phyloP scores from a whole-genome alignment of 2,113 vertebrate species.

The Choloepus hoffmanni region DNA sequence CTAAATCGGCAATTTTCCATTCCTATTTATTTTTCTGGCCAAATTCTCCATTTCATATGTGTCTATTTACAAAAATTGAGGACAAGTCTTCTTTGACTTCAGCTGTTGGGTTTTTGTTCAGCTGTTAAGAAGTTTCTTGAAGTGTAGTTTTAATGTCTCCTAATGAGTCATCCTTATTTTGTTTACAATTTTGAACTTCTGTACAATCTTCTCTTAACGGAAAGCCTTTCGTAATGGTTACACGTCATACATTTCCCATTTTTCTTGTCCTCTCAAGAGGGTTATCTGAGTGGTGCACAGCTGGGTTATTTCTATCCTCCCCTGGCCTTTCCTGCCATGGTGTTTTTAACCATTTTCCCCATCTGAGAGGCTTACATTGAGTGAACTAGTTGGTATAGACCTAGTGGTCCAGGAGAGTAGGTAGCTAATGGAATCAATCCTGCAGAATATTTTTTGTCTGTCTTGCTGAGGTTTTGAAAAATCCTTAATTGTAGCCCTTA shows the following conservation, averaged over 20 bases:
- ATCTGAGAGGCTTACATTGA: not conserved
- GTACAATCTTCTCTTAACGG: not conserved
- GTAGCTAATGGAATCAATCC: not conserved
- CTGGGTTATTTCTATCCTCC: not conserved
- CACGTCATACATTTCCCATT: not conserved
- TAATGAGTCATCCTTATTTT: constrained; percentile 30
- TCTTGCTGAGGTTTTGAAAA: not conserved
- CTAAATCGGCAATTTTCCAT: not conserved
- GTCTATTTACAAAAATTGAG: not conserved
- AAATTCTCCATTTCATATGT: not conserved
- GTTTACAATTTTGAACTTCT: not conserved
- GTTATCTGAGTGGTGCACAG: not conserved
- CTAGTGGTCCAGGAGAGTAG: not conserved
- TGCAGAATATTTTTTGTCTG: not conserved
- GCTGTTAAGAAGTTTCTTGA: not conserved
- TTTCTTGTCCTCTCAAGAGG: constrained; percentile 18
- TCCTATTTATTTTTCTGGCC: constrained; percentile 10
- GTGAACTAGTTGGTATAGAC: not conserved
- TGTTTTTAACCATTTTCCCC: not conserved
- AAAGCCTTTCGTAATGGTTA: not conserved
- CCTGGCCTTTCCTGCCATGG: not conserved
- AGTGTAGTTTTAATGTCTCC: not conserved
- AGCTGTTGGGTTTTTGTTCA: not conserved
- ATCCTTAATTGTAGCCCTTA: not conserved
- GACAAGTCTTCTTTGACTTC: not conserved